A percentile compares a stretch with the other conserved stretches of the same genome.
These are phyloP conservation scores for Troides aeacus DNA, from an alignment of 2,888 invertebrate genomes.

Conservation along the genomic window DNA sequence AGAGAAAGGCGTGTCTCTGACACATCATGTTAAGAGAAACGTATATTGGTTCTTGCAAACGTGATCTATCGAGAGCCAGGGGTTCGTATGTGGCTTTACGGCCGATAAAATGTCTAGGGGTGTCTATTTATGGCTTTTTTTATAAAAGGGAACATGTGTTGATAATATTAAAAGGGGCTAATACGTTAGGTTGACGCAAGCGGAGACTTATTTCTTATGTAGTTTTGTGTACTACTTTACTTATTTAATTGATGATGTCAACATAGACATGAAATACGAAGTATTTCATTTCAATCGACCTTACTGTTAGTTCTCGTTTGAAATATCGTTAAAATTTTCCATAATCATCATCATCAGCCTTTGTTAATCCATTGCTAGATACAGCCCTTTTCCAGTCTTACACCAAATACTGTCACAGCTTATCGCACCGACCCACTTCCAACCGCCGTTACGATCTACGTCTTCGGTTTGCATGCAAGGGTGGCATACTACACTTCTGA, in stretches of 20 bases:
- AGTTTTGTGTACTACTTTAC: not conserved
- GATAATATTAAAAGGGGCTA: constrained; percentile 57
- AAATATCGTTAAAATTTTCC: too few species aligned
- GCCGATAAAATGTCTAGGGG: constrained; percentile 70
- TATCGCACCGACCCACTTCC: too few species aligned
- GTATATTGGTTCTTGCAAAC: constrained; percentile 51
- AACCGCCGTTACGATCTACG: too few species aligned
- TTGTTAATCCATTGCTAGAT: too few species aligned
- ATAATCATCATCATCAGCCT: too few species aligned
- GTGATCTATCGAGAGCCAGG: constrained; percentile 60
- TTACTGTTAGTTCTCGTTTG: too few species aligned
- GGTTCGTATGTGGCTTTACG: constrained; percentile 68
- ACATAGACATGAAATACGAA: not conserved
- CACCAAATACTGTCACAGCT: too few species aligned
- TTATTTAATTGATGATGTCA: not conserved
- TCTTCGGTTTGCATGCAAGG: too few species aligned
- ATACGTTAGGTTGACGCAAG: constrained; percentile 53
- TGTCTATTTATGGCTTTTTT: constrained; percentile 70
- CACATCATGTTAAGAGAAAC: constrained; percentile 35
- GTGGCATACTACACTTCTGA: too few species aligned
- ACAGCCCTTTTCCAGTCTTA: too few species aligned
- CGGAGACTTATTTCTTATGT: constrained; percentile 1
- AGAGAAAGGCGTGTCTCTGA: constrained; percentile 13
- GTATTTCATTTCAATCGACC: too few species aligned
- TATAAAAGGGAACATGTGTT: constrained; percentile 56